Conservation (phyloP, 2,113 vertebrate species). For the Colius striatus region DNA sequence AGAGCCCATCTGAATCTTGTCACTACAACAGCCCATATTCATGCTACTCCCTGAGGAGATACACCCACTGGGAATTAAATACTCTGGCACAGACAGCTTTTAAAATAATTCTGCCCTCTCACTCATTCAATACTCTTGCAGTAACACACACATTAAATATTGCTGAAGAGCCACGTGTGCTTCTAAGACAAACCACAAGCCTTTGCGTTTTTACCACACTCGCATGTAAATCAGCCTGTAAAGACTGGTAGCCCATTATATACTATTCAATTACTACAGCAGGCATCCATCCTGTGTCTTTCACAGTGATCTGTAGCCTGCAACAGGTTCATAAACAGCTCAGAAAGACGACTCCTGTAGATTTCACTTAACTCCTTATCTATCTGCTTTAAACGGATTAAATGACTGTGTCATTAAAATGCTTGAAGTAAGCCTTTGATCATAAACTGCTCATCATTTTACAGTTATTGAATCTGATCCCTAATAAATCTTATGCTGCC, state of each 20-base stretch:
- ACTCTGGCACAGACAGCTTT: not conserved
- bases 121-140: not conserved
- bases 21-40: not conserved
- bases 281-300: conserved; percentile 3
- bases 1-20: not conserved
- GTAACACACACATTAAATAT: not conserved
- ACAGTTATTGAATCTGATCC: conserved; percentile 43
- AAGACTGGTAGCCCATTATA: not conserved
- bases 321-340: conserved; percentile 44
- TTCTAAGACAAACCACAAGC: not conserved
- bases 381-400: conserved; percentile 41
- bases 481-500: conserved; percentile 23
- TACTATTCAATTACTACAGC: not conserved
- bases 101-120: not conserved
- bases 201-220: not conserved
- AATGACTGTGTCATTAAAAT: conserved; percentile 47
- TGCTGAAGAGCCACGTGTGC: not conserved
- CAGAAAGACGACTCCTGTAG: not conserved
- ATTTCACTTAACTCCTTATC: conserved; percentile 66
- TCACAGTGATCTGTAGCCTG: conserved; percentile 7
- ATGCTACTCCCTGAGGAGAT: not conserved
- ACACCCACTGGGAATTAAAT: not conserved
- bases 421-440: conserved; percentile 61
- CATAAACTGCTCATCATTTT: conserved; percentile 59
- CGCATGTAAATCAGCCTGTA: not conserved